Percentiles rank a stretch among this genome's conserved stretches.
phyloP scores from a whole-genome alignment of 1,140 invertebrate genomes.

The Drosophila varians region DNA sequence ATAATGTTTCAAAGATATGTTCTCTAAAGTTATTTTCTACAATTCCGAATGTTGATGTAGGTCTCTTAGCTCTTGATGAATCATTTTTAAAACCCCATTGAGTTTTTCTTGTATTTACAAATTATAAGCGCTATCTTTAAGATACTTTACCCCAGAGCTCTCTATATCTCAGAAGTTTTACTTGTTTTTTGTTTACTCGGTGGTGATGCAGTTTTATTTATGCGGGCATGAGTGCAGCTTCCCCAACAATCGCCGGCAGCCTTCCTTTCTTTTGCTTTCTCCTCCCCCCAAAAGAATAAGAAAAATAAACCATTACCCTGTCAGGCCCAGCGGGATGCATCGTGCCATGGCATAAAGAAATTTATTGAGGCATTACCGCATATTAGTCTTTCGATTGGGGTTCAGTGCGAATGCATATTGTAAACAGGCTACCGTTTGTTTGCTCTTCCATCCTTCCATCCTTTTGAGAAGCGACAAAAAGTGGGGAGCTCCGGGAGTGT shows the following conservation, averaged over 20 bases:
- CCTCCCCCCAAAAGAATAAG: neutral
- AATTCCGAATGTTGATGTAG: no score
- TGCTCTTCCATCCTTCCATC: neutral
- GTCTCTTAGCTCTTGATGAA: neutral
- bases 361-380: constrained; percentile 55
- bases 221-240: constrained; percentile 46
- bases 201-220: constrained; percentile 36
- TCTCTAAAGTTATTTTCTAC: no score
- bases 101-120: no score
- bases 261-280: neutral
- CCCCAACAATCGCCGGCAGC: constrained; percentile 10
- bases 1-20: neutral
- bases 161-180: neutral
- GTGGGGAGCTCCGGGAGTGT: constrained; percentile 1
- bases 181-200: constrained; percentile 48
- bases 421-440: constrained; percentile 37
- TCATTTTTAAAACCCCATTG: neutral
- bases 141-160: constrained; percentile 11
- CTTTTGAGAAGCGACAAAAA: constrained; percentile 23
- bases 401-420: constrained; percentile 38
- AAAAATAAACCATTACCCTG: constrained; percentile 1
- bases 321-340: constrained; percentile 23
- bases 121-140: neutral
- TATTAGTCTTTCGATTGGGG: constrained; percentile 39
- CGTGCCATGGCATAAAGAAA: constrained; percentile 49